Conservation (phyloP, 2,797 vertebrate species). For the Euthynnus affinis region DNA sequence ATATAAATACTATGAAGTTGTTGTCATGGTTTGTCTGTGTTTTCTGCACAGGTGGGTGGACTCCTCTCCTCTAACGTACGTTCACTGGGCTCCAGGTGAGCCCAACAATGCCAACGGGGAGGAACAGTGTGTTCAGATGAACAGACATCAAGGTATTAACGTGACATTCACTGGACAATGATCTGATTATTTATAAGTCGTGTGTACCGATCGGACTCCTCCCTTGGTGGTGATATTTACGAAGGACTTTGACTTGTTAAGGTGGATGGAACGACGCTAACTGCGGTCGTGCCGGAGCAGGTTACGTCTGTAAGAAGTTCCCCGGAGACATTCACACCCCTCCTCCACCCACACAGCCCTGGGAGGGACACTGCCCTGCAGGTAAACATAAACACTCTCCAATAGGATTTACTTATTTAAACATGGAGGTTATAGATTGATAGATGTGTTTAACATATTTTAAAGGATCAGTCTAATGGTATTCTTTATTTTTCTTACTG, state of each 20-base stretch:
- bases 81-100: conserved; percentile 85
- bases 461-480: too few relatives aligned
- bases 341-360: conserved; percentile 85
- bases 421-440: not conserved
- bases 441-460: too few relatives aligned
- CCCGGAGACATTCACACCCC: conserved; percentile 80
- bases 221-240: not conserved
- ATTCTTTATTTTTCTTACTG: too few relatives aligned
- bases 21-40: not conserved
- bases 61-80: conserved; percentile 79
- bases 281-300: conserved; percentile 81
- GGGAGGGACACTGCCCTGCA: conserved; percentile 86
- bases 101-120: conserved; percentile 87
- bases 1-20: not conserved
- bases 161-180: not conserved
- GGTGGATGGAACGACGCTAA: conserved; percentile 89
- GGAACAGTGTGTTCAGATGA: conserved; percentile 88
- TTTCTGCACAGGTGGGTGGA: conserved; percentile 83
- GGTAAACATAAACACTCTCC: conserved; percentile 60
- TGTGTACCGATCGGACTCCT: not conserved
- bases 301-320: conserved; percentile 87
- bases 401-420: not conserved
- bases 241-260: conserved; percentile 37
- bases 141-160: conserved; percentile 81
- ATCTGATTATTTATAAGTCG: not conserved